A percentile compares a stretch with the other conserved stretches of the same genome.
Evolutionary conservation across 2,888 invertebrate species (phyloP).

Genomic region (Polietes domitor): DNA sequence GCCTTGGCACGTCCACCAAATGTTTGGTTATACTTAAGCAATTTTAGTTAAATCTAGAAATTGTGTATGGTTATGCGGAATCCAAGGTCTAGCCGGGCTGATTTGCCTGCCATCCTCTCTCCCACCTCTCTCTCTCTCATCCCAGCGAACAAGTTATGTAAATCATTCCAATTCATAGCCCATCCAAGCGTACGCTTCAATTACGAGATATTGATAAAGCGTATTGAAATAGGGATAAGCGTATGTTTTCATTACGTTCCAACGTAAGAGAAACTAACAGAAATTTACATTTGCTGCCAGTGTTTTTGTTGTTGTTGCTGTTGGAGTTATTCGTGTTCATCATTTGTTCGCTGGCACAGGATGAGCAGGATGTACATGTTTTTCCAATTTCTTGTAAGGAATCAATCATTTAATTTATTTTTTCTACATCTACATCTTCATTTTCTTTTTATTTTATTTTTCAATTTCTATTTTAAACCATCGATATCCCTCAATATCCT

Average conservation of each 20-base stretch:
- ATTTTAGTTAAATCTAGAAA: not conserved
- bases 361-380: conserved; percentile 14
- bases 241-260: conserved; percentile 19
- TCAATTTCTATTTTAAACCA: conserved; percentile 31
- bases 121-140: not conserved
- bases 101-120: too few relatives aligned
- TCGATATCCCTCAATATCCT: conserved; percentile 32
- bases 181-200: not conserved
- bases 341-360: conserved; percentile 47
- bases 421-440: conserved; percentile 8
- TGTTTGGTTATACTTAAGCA: not conserved
- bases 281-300: conserved; percentile 57
- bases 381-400: conserved; percentile 69
- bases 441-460: not conserved
- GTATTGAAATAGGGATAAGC: not conserved
- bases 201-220: not conserved
- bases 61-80: too few relatives aligned
- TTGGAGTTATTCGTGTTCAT: conserved; percentile 30
- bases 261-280: not conserved
- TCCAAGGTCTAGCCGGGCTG: not conserved
- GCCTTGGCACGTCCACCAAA: not conserved
- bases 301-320: not conserved
- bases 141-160: not conserved
- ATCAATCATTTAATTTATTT: conserved; percentile 79
- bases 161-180: not conserved